Evolutionary conservation across 2,113 vertebrate genomes (phyloP).

Genomic region (Percopsis transmontana): DNA sequence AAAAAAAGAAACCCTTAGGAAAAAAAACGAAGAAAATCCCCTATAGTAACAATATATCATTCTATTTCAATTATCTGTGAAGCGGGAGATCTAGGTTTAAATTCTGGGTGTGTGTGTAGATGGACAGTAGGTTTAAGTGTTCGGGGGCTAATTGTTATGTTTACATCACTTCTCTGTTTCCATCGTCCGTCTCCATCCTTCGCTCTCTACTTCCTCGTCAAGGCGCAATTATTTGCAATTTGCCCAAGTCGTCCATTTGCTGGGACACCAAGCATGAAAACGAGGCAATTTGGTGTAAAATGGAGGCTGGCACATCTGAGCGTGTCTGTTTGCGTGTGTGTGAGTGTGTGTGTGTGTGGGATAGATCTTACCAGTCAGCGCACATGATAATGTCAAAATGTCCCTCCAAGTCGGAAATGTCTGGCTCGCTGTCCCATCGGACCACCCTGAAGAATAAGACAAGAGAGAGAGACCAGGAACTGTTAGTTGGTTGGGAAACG

Average conservation of each 20-base stretch:
- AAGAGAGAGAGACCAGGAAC: too few species aligned
- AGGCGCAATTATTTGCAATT: conserved; percentile 99
- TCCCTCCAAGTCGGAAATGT: conserved; percentile 93
- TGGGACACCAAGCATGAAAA: conserved; percentile 99
- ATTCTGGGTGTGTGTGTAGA: conserved; percentile 84
- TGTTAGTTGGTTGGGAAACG: too few species aligned
- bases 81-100: conserved; percentile 19
- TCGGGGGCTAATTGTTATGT: conserved; percentile 93
- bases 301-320: conserved; percentile 68
- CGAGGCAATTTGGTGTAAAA: conserved; percentile 99
- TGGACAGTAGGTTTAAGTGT: conserved; percentile 86
- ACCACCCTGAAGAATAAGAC: conserved; percentile 80
- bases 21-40: not conserved
- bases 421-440: conserved; percentile 96
- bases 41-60: too few species aligned
- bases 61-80: conserved; percentile 2
- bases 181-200: conserved; percentile 82
- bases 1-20: not conserved
- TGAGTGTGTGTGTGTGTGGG: conserved; percentile 26
- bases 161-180: conserved; percentile 79
- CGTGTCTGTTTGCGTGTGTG: conserved; percentile 38
- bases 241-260: conserved; percentile 99
- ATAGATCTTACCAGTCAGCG: conserved; percentile 94
- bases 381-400: conserved; percentile 98
- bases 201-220: conserved; percentile 86